Evolutionary conservation across 1,140 invertebrate species (phyloP).

Genomic region (Nebria ingens): DNA sequence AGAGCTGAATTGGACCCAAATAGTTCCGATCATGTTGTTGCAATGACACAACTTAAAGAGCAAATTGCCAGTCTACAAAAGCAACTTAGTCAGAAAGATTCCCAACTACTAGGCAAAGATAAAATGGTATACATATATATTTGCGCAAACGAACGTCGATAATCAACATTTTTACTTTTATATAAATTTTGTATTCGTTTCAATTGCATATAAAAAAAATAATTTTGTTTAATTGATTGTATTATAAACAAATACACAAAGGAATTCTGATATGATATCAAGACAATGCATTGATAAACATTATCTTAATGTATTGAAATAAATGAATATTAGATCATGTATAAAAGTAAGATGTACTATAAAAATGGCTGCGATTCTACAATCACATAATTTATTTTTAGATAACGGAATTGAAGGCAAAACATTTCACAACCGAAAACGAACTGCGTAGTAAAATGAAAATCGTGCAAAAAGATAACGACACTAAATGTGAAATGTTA

Average conservation of each 20-base stretch:
- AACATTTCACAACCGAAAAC: conserved; percentile 77
- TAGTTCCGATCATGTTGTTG: conserved; percentile 86
- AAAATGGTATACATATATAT: conserved; percentile 57
- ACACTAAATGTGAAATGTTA: conserved; percentile 66
- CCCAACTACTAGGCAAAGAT: conserved; percentile 78
- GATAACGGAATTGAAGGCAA: conserved; percentile 89
- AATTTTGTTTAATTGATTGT: too few species aligned
- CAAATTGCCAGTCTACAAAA: conserved; percentile 89
- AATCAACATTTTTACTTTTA: too few species aligned
- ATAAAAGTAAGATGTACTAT: too few species aligned
- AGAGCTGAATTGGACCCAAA: conserved; percentile 63
- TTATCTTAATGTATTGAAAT: too few species aligned
- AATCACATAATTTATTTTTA: too few species aligned
- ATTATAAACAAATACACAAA: too few species aligned
- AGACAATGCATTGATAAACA: too few species aligned
- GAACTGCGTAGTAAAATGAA: conserved; percentile 80
- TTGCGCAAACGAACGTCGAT: neutral
- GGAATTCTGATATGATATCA: too few species aligned
- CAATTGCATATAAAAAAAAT: too few species aligned
- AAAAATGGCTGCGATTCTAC: too few species aligned
- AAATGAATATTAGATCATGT: too few species aligned
- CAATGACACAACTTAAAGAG: conserved; percentile 88
- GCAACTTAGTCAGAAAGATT: conserved; percentile 74
- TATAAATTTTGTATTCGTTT: too few species aligned
- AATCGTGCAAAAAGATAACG: conserved; percentile 65